Evolutionary conservation across 2,113 vertebrate species (phyloP).

Genomic region (Amblyornis subalaris): DNA sequence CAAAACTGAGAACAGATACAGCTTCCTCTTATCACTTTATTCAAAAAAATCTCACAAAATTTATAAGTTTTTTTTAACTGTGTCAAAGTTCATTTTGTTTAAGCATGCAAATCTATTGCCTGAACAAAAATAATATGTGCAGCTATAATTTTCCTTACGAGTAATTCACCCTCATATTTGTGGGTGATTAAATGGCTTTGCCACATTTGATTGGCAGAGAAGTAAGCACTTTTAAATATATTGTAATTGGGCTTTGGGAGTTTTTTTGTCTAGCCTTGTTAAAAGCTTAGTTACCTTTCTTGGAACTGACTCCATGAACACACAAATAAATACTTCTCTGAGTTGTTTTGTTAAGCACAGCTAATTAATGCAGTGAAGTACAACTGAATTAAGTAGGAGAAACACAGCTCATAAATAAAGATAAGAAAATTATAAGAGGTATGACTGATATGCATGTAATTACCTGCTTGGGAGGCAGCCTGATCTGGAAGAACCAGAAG

Average conservation of each 20-base stretch:
- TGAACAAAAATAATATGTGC: background rate
- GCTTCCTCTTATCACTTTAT: background rate
- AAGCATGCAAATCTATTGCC: background rate
- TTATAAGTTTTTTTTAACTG: background rate
- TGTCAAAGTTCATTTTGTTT: background rate
- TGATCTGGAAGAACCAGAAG: slow-evolving; percentile 29
- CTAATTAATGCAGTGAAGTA: background rate
- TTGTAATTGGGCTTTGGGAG: background rate
- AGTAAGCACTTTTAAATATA: background rate
- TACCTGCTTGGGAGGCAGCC: slow-evolving; percentile 13
- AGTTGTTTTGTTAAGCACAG: background rate
- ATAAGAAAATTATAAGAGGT: slow-evolving; percentile 24
- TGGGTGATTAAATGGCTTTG: background rate
- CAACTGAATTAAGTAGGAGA: background rate
- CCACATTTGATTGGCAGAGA: background rate
- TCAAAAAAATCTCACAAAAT: background rate
- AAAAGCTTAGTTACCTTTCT: background rate
- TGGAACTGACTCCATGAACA: background rate
- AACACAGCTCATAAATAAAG: slow-evolving; percentile 30
- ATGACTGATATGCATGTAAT: slow-evolving; percentile 28
- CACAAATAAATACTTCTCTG: background rate
- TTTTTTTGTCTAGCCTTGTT: background rate
- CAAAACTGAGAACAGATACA: background rate
- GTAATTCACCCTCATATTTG: slow-evolving; percentile 1
- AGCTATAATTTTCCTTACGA: background rate